Percentiles rank a stretch among this genome's conserved stretches.
These are phyloP conservation scores for Leptoteleia sp. DNA, from an alignment of 1,140 invertebrate species.

Conservation along the genomic window DNA sequence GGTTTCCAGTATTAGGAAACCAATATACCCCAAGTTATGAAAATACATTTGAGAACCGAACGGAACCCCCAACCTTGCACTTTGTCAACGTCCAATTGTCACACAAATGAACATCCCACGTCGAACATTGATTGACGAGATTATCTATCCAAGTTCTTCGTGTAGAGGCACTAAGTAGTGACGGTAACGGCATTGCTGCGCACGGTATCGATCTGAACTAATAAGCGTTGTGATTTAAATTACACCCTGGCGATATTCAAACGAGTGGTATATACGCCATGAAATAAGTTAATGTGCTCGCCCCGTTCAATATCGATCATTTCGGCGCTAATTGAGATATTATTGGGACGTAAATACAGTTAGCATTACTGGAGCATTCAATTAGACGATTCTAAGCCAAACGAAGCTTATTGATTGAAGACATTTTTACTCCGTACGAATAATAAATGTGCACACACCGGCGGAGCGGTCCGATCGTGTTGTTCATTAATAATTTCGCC, in stretches of 20 bases:
- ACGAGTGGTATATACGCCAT: slow-evolving; percentile 12
- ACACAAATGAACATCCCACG: slow-evolving; percentile 27
- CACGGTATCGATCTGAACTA: slow-evolving; percentile 34
- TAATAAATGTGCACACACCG: not conserved
- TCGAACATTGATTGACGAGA: slow-evolving; percentile 37
- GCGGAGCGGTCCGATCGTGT: not conserved
- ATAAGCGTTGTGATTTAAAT: slow-evolving; percentile 39
- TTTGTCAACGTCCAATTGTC: slow-evolving; percentile 23
- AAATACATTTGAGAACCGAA: slow-evolving; percentile 36
- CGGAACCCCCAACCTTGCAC: slow-evolving; percentile 7
- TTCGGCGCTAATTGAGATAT: slow-evolving; percentile 24
- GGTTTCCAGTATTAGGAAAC: slow-evolving; percentile 35
- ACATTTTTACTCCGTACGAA: not conserved
- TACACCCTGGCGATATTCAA: slow-evolving; percentile 28
- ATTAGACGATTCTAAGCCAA: slow-evolving; percentile 12
- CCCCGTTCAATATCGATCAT: slow-evolving; percentile 21
- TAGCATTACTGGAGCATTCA: slow-evolving; percentile 6
- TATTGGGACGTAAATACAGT: slow-evolving; percentile 20
- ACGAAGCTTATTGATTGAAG: not conserved
- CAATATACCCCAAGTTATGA: slow-evolving; percentile 36
- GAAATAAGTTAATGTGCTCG: slow-evolving; percentile 28
- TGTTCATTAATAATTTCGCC: slow-evolving; percentile 1
- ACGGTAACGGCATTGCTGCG: slow-evolving; percentile 23
- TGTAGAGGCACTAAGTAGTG: slow-evolving; percentile 18
- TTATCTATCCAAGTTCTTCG: slow-evolving; percentile 22